Base-by-base conservation (phyloP, 2,888 invertebrate genomes). In the Drosophila colorata region DNA sequence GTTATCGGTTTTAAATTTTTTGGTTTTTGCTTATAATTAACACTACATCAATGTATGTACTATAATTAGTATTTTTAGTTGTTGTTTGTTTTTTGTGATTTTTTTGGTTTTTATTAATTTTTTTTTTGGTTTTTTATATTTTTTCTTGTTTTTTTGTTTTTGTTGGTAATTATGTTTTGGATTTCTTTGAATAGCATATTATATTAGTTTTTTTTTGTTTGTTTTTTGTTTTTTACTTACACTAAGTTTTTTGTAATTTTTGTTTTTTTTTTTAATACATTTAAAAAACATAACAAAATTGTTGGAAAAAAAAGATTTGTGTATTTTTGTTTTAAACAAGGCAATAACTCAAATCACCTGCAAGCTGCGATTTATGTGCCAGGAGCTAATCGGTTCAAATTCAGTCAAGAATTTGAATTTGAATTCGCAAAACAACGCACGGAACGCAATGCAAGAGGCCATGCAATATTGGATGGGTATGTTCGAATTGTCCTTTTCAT, bases 101-200 rank as follows among this genome's bases (percentile, higher is more conserved):
- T 53, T 65, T 59, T 28, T 51, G 57, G 14, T 43, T 48, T 57
- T 49, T 38, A n/a, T n/a, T 33, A 13, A n/a, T 43, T 25, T 61
- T 67, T 38, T 52, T 41, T 18, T 41, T 41, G 40, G 20, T 11
- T 37, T 44, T 59, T 51, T 41, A n/a, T n/a, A n/a, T n/a, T n/a
- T n/a, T n/a, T n/a, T n/a, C n/a, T n/a, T 14, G 9, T 9, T 28
- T 47, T 28, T 52, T 59, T 16, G 52, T 67, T 60, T 57, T 67
- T 75, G 70, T 81, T 78, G 87, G 79, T 87, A 87, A 78, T 87
- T 81, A 84, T 89, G 86, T 89, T 87, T 87, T 87, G 89, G 86
- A 89, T 87, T 87, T 88, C 89, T 89, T 89, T 88, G 88, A 89
- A 89, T 86, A 89, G 88, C 84, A 88, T 89, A 84, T 86, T 77